Evolutionary conservation across 1,140 invertebrate genomes (phyloP).

Genomic region (Caenorhabditis elegans): WBcel235 BX284602.5:8771001-8771500

Average conservation of each 20-base stretch:
- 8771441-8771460: background rate
- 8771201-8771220: background rate
- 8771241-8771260: background rate
- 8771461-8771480: conserved; percentile 36
- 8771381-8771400: conserved; percentile 17
- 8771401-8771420: conserved; percentile 47
- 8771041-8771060: conserved; percentile 21
- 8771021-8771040: conserved; percentile 17
- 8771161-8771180: no score
- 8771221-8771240: background rate
- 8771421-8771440: conserved; percentile 5
- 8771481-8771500: conserved; percentile 46
- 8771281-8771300: conserved; percentile 44
- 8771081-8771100: background rate
- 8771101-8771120: background rate
- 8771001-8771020: conserved; percentile 24
- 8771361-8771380: conserved; percentile 27
- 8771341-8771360: conserved; percentile 23
- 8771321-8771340: conserved; percentile 49
- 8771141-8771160: background rate
- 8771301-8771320: conserved; percentile 43
- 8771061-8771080: conserved; percentile 14
- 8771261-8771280: conserved; percentile 35
- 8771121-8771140: background rate
- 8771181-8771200: no score